Conservation (phyloP, 1,140 invertebrate genomes). For the Drosophila takahashii region DNA sequence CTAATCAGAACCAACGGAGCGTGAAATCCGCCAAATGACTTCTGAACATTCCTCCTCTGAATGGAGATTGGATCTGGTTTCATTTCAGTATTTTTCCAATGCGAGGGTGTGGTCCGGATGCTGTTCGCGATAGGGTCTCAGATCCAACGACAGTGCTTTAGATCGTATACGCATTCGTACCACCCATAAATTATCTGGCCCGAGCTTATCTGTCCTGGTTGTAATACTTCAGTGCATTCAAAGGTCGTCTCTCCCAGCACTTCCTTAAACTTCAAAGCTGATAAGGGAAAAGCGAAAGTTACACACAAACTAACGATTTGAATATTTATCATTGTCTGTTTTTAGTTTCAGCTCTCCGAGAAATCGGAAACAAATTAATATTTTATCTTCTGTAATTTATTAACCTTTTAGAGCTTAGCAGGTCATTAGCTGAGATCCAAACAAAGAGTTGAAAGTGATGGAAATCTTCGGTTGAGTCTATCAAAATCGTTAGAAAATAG, state of each 20-base stretch:
- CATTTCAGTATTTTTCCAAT: constrained; percentile 6
- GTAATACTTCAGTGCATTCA: neutral
- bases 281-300: constrained; percentile 37
- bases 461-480: neutral
- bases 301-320: neutral
- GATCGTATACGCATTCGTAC: neutral
- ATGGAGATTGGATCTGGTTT: constrained; percentile 22
- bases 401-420: constrained; percentile 12
- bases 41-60: constrained; percentile 37
- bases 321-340: neutral
- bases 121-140: constrained; percentile 31
- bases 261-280: constrained; percentile 20
- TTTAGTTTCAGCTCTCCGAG: neutral
- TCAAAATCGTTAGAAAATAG: neutral
- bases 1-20: constrained; percentile 49
- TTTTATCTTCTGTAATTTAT: constrained; percentile 43
- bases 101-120: constrained; percentile 51
- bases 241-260: neutral
- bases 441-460: constrained; percentile 21
- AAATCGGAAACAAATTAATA: constrained; percentile 23
- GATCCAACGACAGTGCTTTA: neutral
- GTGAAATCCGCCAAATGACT: constrained; percentile 59
- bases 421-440: constrained; percentile 21
- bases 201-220: constrained; percentile 23
- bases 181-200: neutral